A percentile compares a stretch with the other conserved stretches of the same genome.
Evolutionary conservation across 2,797 vertebrate genomes (phyloP).

Genomic region (Mus spretus): DNA sequence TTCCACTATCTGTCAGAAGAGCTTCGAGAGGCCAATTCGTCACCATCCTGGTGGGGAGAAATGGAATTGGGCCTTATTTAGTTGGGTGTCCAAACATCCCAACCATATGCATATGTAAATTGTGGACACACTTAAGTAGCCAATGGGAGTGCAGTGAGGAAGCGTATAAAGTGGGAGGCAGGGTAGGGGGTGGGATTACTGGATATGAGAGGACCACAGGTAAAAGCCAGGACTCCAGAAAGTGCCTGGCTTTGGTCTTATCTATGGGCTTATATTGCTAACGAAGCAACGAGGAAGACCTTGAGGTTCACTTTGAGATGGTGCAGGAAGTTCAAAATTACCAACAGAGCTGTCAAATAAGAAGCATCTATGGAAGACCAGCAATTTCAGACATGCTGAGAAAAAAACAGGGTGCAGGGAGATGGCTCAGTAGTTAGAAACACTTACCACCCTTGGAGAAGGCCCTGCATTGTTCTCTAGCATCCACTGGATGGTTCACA

Average conservation of each 20-base stretch:
- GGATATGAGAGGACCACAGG: neutral
- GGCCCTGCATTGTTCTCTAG: neutral
- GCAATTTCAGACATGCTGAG: neutral
- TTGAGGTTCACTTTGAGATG: neutral
- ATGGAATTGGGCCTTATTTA: neutral
- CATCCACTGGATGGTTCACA: neutral
- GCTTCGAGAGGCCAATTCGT: conserved; percentile 89
- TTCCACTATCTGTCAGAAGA: conserved; percentile 89
- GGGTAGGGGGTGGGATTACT: neutral
- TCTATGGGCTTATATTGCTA: neutral
- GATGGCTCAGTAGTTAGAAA: neutral
- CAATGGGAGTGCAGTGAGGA: neutral
- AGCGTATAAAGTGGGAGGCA: fast-evolving
- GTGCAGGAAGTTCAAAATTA: neutral
- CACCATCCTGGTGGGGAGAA: conserved; percentile 81
- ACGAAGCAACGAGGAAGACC: neutral
- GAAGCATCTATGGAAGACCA: neutral
- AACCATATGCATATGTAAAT: neutral
- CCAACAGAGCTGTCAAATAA: neutral
- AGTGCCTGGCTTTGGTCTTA: neutral
- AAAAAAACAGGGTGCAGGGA: neutral
- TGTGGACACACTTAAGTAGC: neutral
- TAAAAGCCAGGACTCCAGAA: neutral
- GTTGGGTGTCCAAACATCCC: neutral
- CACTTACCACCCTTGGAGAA: neutral